These are phyloP conservation scores for Cladorhizidae sp. DNA, from an alignment of 37 sponge, comb jelly and placozoan species.

Conservation along the genomic window DNA sequence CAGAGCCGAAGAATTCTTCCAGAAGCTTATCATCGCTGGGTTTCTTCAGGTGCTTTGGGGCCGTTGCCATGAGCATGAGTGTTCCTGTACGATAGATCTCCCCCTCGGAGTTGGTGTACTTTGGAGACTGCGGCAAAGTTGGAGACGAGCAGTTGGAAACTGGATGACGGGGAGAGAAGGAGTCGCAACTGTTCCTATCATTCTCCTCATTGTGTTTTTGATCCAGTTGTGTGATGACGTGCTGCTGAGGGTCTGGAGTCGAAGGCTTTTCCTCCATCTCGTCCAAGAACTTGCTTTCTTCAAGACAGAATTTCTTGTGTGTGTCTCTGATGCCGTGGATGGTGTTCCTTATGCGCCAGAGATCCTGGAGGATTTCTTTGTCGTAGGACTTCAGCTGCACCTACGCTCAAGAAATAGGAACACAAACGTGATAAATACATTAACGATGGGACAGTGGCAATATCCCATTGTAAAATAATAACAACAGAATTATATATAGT, in stretches of 20 bases:
- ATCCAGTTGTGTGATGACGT: neutral
- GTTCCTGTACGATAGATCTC: conserved; percentile 1
- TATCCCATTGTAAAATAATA: too few species aligned
- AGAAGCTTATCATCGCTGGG: conserved; percentile 19
- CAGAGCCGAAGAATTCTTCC: conserved; percentile 32
- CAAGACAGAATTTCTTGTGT: conserved; percentile 25
- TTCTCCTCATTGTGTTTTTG: neutral
- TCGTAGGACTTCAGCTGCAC: conserved; percentile 33
- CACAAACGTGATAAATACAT: too few species aligned
- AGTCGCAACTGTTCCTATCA: neutral
- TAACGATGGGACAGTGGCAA: too few species aligned
- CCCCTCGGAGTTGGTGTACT: neutral
- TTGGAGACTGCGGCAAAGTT: neutral
- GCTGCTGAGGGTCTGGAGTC: conserved; percentile 1
- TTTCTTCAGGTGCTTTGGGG: conserved; percentile 29
- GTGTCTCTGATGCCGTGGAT: conserved; percentile 30
- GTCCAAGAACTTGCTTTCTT: conserved; percentile 22
- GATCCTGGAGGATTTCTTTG: conserved; percentile 51
- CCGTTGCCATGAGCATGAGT: conserved; percentile 13
- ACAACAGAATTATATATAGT: too few species aligned
- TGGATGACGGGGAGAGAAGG: neutral
- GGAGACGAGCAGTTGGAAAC: conserved; percentile 10
- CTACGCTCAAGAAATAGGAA: neutral
- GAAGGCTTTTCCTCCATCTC: neutral
- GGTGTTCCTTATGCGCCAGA: conserved; percentile 30